Evolutionary conservation across 1,140 invertebrate genomes (phyloP), one percentile per base, ranked within the genome.

Genomic region (Neotoxoptera formosana): DNA sequence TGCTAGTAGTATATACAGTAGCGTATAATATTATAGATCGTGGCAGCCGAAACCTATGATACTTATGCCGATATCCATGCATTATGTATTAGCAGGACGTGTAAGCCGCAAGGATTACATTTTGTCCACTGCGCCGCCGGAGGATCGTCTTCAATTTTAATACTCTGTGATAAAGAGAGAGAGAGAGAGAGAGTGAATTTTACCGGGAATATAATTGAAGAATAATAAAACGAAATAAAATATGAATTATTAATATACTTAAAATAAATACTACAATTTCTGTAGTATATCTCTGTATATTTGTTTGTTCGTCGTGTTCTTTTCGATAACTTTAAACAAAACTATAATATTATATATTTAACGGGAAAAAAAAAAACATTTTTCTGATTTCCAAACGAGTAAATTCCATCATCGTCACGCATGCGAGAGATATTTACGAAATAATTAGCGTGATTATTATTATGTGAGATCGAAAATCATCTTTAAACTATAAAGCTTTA

Each of bases 211-310:
- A 60, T 60, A 67, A 67, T 67, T 67, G 60, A 67, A 67, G 30
- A 67, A 67, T 67, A 67, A 67, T 30, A 67, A 67, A 67, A 14
- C 25, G 30, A n/a, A 67, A 67, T 67, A 67, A 67, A 67, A 67
- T 67, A 67, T 67, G 30, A 67, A 67, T 67, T 67, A 67, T 67
- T 67, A 67, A 67, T 67, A 67, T 67, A 67, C 60, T 67, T 67
- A 67, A 67, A 67, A 67, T 67, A 67, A 67, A 67, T 67, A 67
- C 60, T 67, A 30, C 6, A 67, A 67, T 67, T 67, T 67, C 11
- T 67, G 30, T 67, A 67, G 30, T 67, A 67, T n/a, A 67, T 67
- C n/a, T n/a, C n/a, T n/a, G n/a, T n/a, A 67, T 67, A 67, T 67
- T n/a, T 67, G 4, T 67, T 67, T 67, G 30, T 56, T 14, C 30